Base-by-base conservation (phyloP, 1,140 invertebrate species). In the Leptinotarsa texana region DNA sequence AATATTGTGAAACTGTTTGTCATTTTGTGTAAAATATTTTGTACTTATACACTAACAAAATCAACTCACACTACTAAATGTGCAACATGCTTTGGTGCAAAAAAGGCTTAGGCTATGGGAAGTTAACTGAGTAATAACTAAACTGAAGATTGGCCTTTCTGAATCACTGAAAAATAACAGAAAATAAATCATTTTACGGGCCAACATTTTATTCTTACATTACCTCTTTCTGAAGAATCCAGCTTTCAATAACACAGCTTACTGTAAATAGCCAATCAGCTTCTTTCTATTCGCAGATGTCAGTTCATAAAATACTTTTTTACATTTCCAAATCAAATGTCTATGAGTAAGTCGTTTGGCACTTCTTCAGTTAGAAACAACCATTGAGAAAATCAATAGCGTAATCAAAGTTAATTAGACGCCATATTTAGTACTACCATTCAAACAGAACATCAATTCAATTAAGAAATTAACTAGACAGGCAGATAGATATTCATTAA, bases 101-200 rank as follows among this genome's bases (percentile, higher is more conserved):
- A 75, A 72, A 74, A 71, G 74, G 79, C 76, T 75, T 75, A 51
- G 71, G 73, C 74, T 70, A 68, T 63, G 33, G 33, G 6, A 22
- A 70, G 22, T 21, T 47, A 49, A 75, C 33, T 51, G 13, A 63
- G 27, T 33, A 68, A 63, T 69, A 62, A 72, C 33, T 69, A 63
- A 71, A 3, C 3, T 18, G 21, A 24, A 47, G 17, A 17, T 62
- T 27, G 51, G 24, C 66, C 66, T 24, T 61, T 22, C 57, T 61
- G 17, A 71, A 24, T 51, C 17, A 62, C 11, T 63, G 6, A 76
- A 27, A 62, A 77, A 47, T 33, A 80, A 79, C 80, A 81, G 80
- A 81, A 81, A 81, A 81, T 81, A 81, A 81, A 81, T 81, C 80
- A 81, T 80, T 74, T 69, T 65, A 69, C 63, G 78, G 78, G 77